Percentiles rank a stretch among this genome's conserved stretches.
phyloP scores from a whole-genome alignment of 2,797 vertebrate species.

The Sorex maritimensis region DNA sequence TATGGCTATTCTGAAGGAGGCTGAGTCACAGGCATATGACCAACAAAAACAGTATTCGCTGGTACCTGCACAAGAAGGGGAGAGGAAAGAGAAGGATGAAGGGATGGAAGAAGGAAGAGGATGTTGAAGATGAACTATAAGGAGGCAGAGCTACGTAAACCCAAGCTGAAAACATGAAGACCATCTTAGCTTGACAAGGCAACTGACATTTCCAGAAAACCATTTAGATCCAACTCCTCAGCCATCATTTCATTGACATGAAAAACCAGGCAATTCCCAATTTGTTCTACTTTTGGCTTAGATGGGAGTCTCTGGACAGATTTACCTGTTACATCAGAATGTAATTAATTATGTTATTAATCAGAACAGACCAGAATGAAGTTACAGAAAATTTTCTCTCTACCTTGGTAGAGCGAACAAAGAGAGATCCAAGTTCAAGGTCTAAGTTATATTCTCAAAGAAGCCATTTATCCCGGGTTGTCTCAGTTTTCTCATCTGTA shows the following conservation, averaged over 20 bases:
- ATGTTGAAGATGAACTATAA: too few species aligned
- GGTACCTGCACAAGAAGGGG: neutral
- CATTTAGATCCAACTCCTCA: neutral
- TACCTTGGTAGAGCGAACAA: neutral
- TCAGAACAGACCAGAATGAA: neutral
- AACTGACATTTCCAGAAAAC: neutral
- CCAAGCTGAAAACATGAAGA: neutral
- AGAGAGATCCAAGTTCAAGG: constrained; percentile 20
- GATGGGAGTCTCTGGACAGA: neutral
- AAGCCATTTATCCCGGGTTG: neutral
- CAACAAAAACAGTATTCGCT: neutral
- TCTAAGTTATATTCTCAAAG: neutral
- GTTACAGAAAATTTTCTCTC: neutral
- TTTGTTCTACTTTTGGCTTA: neutral
- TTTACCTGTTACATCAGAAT: neutral
- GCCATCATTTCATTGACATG: neutral
- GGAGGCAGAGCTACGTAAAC: neutral
- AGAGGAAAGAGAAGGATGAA: too few species aligned
- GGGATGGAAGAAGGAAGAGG: too few species aligned
- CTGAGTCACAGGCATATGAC: constrained; percentile 60
- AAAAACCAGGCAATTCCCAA: neutral
- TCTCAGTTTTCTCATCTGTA: neutral
- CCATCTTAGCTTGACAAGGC: neutral
- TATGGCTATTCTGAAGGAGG: neutral
- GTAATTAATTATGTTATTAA: too few species aligned